These are phyloP conservation scores for Prunella strophiata DNA, from an alignment of 2,797 vertebrate genomes.

Conservation along the genomic window DNA sequence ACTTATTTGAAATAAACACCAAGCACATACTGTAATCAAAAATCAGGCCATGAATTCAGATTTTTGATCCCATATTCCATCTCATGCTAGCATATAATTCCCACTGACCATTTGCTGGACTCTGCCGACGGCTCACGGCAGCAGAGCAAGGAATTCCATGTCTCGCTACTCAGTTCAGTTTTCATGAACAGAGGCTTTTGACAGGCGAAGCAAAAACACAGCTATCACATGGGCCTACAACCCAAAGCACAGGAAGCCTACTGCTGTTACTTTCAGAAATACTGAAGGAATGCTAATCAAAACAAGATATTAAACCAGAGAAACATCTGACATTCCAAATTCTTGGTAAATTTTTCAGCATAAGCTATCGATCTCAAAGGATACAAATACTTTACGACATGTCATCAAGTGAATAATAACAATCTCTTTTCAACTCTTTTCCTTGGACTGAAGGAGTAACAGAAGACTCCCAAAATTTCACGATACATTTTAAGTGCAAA, in stretches of 20 bases:
- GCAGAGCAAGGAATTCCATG: neutral
- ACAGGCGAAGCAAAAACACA: neutral
- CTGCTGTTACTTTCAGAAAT: neutral
- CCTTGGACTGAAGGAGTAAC: neutral
- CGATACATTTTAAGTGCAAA: neutral
- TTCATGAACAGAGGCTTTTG: neutral
- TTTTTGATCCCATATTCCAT: neutral
- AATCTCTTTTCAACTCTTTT: neutral
- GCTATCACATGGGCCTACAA: neutral
- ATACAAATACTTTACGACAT: neutral
- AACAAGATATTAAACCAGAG: neutral
- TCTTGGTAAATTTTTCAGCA: neutral
- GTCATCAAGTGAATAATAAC: neutral
- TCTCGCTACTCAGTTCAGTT: neutral
- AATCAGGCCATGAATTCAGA: neutral
- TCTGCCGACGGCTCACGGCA: neutral
- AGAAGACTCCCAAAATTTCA: neutral
- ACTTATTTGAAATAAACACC: neutral
- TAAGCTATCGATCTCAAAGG: neutral
- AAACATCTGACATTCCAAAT: neutral
- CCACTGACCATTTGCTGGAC: neutral
- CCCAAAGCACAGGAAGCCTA: slow-evolving; percentile 5
- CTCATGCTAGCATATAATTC: neutral
- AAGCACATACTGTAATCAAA: neutral
- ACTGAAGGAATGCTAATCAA: neutral